phyloP scores from a whole-genome alignment of 1,140 invertebrate species.

The Drosophila ambigua region DNA sequence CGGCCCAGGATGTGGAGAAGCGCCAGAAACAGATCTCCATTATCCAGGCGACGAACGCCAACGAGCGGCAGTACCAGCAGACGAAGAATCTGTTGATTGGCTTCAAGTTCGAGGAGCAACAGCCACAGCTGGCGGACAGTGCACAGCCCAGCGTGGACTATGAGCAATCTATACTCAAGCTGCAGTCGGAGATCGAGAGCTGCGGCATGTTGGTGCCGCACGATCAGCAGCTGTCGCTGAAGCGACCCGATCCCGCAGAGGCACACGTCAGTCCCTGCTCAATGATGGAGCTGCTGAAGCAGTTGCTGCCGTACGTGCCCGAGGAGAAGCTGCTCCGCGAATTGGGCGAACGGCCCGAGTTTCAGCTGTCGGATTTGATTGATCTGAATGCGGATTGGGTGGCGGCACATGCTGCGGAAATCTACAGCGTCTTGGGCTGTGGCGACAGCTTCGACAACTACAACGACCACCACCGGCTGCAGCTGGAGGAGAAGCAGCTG shows the following conservation, averaged over 20 bases:
- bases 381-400: conserved; percentile 62
- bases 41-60: conserved; percentile 83
- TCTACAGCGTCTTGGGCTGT: conserved; percentile 60
- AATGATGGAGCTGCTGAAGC: conserved; percentile 40
- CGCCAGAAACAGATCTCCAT: conserved; percentile 82
- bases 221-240: conserved; percentile 46
- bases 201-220: conserved; percentile 72
- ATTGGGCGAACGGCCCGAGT: conserved; percentile 12
- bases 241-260: conserved; percentile 29
- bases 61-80: conserved; percentile 77
- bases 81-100: conserved; percentile 79
- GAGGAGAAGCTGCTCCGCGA: conserved; percentile 24
- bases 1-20: conserved; percentile 78
- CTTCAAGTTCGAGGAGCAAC: conserved; percentile 61
- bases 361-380: conserved; percentile 49
- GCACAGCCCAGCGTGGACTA: conserved; percentile 50
- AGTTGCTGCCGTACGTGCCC: conserved; percentile 59
- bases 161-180: conserved; percentile 65
- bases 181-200: conserved; percentile 74
- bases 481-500: conserved; percentile 40
- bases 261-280: conserved; percentile 22
- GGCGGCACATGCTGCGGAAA: conserved; percentile 36
- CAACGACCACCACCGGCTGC: conserved; percentile 63
- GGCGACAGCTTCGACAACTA: conserved; percentile 82
- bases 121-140: neutral